Evolutionary conservation across 2,113 vertebrate species (phyloP).

Genomic region (Hydrolagus affinis): DNA sequence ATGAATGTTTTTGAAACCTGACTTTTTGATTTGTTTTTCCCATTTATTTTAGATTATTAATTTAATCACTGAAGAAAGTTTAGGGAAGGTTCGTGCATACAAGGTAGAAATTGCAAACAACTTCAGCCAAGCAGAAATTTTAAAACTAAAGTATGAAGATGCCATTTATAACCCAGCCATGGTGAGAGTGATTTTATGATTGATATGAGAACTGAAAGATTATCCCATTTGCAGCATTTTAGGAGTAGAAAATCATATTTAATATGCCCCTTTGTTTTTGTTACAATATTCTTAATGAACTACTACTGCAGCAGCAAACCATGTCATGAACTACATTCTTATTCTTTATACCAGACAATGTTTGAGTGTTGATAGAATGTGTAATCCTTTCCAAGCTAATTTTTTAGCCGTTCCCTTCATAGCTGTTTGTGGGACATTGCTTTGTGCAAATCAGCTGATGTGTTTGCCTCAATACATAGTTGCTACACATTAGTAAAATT

Average conservation of each 20-base stretch:
- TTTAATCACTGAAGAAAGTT: slow-evolving; percentile 40
- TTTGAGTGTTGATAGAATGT: too few species aligned
- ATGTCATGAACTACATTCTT: too few species aligned
- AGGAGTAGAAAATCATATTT: background rate
- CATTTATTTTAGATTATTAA: slow-evolving; percentile 46
- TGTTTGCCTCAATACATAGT: too few species aligned
- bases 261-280: background rate
- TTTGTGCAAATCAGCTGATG: too few species aligned
- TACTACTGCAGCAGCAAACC: too few species aligned
- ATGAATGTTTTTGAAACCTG: background rate
- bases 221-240: background rate
- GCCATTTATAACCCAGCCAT: slow-evolving; percentile 48
- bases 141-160: slow-evolving; percentile 44
- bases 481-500: too few species aligned
- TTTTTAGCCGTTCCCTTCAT: too few species aligned
- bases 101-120: slow-evolving; percentile 45
- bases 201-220: too few species aligned
- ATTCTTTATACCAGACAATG: too few species aligned
- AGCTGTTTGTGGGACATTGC: too few species aligned
- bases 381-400: too few species aligned
- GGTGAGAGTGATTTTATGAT: slow-evolving; percentile 41
- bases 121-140: slow-evolving; percentile 34
- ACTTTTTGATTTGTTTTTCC: background rate
- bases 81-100: slow-evolving; percentile 48
- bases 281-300: too few species aligned